These are phyloP conservation scores for Apamea epomidion DNA, from an alignment of 2,888 invertebrate genomes.

Conservation along the genomic window DNA sequence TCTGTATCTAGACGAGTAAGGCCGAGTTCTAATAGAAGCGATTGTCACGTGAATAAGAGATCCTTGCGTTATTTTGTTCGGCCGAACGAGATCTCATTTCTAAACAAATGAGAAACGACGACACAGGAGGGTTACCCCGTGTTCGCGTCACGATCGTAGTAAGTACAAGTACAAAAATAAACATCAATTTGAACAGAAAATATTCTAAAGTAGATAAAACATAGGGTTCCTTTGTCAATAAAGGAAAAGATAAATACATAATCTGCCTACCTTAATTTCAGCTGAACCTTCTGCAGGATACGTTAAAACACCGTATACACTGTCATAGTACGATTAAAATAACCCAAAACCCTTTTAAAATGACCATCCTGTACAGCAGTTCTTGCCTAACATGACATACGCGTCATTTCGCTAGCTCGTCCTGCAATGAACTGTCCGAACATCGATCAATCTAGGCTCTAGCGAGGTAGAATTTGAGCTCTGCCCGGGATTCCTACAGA, in stretches of 20 bases:
- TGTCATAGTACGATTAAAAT: not conserved
- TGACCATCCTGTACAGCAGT: not conserved
- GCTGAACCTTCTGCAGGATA: not conserved
- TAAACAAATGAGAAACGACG: not conserved
- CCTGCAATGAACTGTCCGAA: constrained; percentile 23
- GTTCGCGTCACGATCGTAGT: not conserved
- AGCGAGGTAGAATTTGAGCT: constrained; percentile 63
- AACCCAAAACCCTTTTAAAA: not conserved
- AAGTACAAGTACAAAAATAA: not conserved
- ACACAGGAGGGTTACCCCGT: no score
- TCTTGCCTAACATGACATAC: not conserved
- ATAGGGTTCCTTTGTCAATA: not conserved
- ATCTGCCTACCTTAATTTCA: constrained; percentile 27
- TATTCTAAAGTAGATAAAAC: not conserved
- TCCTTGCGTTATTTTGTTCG: not conserved
- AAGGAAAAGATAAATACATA: not conserved
- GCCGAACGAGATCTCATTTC: not conserved
- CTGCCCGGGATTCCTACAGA: constrained; percentile 72
- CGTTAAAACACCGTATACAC: not conserved
- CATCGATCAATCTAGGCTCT: constrained; percentile 35
- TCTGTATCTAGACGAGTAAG: not conserved
- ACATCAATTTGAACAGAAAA: no score
- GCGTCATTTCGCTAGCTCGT: constrained; percentile 21
- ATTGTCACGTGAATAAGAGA: not conserved
- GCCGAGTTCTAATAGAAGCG: not conserved